Conservation (phyloP, 2,888 invertebrate species). For the Caprella mutica region DNA sequence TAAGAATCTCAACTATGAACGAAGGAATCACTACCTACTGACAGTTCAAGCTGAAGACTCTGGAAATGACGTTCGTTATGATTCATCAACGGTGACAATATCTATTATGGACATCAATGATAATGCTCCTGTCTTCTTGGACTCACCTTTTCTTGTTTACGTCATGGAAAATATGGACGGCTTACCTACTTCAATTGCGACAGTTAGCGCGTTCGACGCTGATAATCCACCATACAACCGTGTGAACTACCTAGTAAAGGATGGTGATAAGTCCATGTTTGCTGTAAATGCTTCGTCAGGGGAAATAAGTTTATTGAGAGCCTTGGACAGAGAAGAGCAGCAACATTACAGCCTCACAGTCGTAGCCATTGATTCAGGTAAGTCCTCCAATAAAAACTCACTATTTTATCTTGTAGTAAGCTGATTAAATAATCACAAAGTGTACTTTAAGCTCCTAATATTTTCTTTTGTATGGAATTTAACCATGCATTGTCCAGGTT, state of each 20-base stretch:
- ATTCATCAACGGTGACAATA: constrained; percentile 61
- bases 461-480: no score
- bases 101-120: constrained; percentile 84
- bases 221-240: constrained; percentile 83
- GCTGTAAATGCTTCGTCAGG: constrained; percentile 84
- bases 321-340: constrained; percentile 72
- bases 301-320: constrained; percentile 69
- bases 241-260: constrained; percentile 84
- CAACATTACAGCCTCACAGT: constrained; percentile 72
- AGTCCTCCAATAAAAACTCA: constrained; percentile 39
- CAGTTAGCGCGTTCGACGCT: constrained; percentile 77
- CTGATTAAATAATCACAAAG: neutral
- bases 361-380: constrained; percentile 89
- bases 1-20: constrained; percentile 85
- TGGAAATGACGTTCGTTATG: constrained; percentile 56
- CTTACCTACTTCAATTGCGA: constrained; percentile 47
- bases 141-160: constrained; percentile 86
- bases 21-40: constrained; percentile 69
- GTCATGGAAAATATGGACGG: constrained; percentile 82
- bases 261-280: constrained; percentile 73
- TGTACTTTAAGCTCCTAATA: no score
- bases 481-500: no score
- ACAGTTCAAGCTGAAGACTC: constrained; percentile 80
- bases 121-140: constrained; percentile 73
- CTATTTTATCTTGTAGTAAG: neutral